Evolutionary conservation across 2,797 vertebrate species (phyloP).

Genomic region (Tinamus major): DNA sequence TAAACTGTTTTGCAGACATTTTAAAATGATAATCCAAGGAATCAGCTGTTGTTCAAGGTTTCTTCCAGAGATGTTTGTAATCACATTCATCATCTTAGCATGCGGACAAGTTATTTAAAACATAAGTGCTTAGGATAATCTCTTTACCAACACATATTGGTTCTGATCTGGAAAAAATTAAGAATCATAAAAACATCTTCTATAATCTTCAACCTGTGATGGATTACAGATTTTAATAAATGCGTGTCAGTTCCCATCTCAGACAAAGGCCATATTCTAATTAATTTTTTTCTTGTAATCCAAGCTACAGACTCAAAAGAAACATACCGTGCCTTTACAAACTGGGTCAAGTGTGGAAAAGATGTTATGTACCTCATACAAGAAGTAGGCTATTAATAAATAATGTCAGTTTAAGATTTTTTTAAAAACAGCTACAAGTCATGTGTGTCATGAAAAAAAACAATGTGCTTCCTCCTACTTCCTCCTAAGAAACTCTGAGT

Average conservation of each 20-base stretch:
- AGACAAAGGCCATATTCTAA: conserved; percentile 74
- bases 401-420: neutral
- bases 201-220: conserved; percentile 70
- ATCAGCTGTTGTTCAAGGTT: conserved; percentile 42
- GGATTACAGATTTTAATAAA: conserved; percentile 75
- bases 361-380: conserved; percentile 14
- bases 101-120: conserved; percentile 74
- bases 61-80: conserved; percentile 58
- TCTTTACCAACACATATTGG: conserved; percentile 73
- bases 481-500: neutral
- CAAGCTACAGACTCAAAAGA: conserved; percentile 68
- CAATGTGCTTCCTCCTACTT: neutral
- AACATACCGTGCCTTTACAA: conserved; percentile 30
- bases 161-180: conserved; percentile 55
- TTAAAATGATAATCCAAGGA: conserved; percentile 61
- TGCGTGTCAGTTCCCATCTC: conserved; percentile 63
- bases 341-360: conserved; percentile 70
- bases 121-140: conserved; percentile 75
- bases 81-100: conserved; percentile 63
- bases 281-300: conserved; percentile 73
- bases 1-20: conserved; percentile 58
- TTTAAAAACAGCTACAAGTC: neutral
- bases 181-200: conserved; percentile 69
- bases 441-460: neutral
- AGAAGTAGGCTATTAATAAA: conserved; percentile 44